Conservation (phyloP, 2,113 vertebrate species). For the Plecturocebus donacophilus region DNA sequence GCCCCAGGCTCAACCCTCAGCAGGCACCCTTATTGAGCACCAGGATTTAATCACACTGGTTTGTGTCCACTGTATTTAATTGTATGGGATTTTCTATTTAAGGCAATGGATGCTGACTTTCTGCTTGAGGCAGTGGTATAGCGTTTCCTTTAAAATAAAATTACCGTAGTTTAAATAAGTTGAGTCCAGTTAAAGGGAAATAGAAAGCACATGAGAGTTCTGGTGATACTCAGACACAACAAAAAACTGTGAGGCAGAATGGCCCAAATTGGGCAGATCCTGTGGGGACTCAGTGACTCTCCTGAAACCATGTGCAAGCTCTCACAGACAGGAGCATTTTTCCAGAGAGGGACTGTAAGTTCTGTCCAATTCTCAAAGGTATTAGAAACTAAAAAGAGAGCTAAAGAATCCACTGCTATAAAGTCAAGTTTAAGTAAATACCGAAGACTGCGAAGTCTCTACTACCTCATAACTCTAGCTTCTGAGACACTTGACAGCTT, state of each 20-base stretch:
- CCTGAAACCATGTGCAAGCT: background rate
- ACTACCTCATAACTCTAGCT: background rate
- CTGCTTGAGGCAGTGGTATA: background rate
- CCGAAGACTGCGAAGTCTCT: background rate
- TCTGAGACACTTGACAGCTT: background rate
- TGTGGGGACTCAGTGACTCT: background rate
- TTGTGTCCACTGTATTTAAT: background rate
- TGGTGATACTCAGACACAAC: background rate
- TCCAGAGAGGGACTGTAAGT: background rate
- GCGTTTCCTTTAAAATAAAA: background rate
- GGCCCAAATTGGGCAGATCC: background rate
- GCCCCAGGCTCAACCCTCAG: background rate
- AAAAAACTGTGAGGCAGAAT: background rate
- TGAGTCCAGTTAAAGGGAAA: background rate
- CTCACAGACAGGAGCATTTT: background rate
- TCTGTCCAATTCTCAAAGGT: background rate
- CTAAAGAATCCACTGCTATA: background rate
- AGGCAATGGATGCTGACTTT: background rate
- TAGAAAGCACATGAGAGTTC: background rate
- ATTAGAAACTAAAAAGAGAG: background rate
- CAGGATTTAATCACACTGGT: background rate
- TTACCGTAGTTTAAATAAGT: background rate
- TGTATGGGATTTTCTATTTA: background rate
- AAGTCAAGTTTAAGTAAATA: background rate
- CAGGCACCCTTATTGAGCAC: background rate